Evolutionary conservation across 1,140 invertebrate species (phyloP).

Genomic region (Drosophila pectinifera): DNA sequence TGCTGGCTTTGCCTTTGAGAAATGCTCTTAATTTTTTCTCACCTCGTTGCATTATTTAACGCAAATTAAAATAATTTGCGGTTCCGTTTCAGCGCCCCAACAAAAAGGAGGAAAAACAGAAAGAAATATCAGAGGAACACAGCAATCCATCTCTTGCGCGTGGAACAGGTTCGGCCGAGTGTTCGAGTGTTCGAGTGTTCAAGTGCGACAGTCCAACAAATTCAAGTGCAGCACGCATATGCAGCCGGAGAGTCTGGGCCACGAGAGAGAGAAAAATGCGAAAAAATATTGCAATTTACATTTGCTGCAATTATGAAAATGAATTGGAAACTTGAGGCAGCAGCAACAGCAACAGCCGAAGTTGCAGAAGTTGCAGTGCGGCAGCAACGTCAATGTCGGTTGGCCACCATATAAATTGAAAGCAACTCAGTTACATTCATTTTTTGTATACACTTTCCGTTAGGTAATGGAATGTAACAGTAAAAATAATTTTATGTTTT

Average conservation of each 20-base stretch:
- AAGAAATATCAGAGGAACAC: slow-evolving; percentile 32
- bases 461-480: not conserved
- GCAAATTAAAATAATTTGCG: slow-evolving; percentile 84
- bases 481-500: not conserved
- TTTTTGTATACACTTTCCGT: not conserved
- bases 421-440: slow-evolving; percentile 42
- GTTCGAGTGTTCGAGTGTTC: slow-evolving; percentile 47
- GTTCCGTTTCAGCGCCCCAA: slow-evolving; percentile 76
- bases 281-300: slow-evolving; percentile 80
- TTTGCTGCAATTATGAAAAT: slow-evolving; percentile 83
- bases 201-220: slow-evolving; percentile 82
- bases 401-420: slow-evolving; percentile 63
- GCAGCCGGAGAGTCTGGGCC: slow-evolving; percentile 22
- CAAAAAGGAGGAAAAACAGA: slow-evolving; percentile 15
- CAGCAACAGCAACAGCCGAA: slow-evolving; percentile 9
- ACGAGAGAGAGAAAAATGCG: slow-evolving; percentile 42
- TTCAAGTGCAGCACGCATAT: slow-evolving; percentile 81
- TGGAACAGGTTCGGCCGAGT: slow-evolving; percentile 71
- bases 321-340: slow-evolving; percentile 72
- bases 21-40: slow-evolving; percentile 82
- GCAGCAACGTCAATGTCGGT: slow-evolving; percentile 38
- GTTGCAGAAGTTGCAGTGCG: slow-evolving; percentile 22
- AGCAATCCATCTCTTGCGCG: slow-evolving; percentile 54
- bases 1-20: slow-evolving; percentile 45
- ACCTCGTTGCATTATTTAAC: slow-evolving; percentile 84